Base-by-base conservation (phyloP, 2,888 invertebrate genomes). In the Drosophila kambysellisi region DNA sequence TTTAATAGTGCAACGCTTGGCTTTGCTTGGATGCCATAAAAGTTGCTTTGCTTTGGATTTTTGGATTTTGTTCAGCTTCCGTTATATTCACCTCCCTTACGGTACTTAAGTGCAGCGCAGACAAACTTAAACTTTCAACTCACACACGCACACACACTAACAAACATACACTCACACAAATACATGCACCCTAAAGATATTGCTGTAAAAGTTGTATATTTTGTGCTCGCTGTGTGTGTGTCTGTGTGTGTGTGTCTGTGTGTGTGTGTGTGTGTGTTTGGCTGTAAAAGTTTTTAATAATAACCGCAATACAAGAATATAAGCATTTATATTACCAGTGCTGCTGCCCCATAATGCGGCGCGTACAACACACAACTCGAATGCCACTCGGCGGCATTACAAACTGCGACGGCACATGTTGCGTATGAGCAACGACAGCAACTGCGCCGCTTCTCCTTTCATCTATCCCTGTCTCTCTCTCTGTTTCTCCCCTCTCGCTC, bases 281-380 rank as follows among this genome's bases (percentile, higher is more conserved):
- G 87, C 84, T 83, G 88, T 87, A 89, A 89, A 88, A 88, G 79
- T 88, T 88, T 88, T 88, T 88, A 88, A 88, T 88, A 88, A 88
- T 90, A 90, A 86, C 90, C 89, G 90, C 88, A 88, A 88, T 88
- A 89, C 87, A 88, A 88, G 88, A 88, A 89, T 88, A 88, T 89
- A 89, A 88, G 89, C 87, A 89, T 88, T 88, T 88, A 88, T 89
- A 88, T 88, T 88, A 89, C 89, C 76, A 79, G 80, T 64, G 68
- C 51, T 73, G 89, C 82, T 81, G 89, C 82, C 81, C 81, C 89
- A 88, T 86, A 89, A 89, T 85, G 83, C 74, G 85, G 72, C 71
- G 76, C 54, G 65, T 52, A 56, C 32, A 64, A 20, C 50, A 59
- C 29, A 69, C 61, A 68, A 54, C 78, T 57, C 50, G 64, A 74